Evolutionary conservation across 1,140 invertebrate species (phyloP).

Genomic region (Temnothorax curvispinosus): DNA sequence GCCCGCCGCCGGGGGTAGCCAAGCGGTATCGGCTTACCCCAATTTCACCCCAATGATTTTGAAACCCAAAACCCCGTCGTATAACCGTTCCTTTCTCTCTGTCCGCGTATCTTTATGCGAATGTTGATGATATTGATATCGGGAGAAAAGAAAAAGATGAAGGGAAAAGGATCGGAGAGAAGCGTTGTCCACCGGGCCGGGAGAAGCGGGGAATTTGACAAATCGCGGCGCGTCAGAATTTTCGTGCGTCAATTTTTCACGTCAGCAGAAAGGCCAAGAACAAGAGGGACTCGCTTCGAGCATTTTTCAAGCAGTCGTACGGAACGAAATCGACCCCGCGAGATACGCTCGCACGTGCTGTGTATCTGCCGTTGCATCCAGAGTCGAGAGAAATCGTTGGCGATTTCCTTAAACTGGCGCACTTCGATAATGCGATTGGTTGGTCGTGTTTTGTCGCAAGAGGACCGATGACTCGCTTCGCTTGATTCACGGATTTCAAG

Average conservation of each 20-base stretch:
- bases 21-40: conserved; percentile 83
- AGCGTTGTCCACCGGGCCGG: conserved; percentile 60
- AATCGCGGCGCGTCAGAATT: conserved; percentile 82
- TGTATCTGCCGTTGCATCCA: conserved; percentile 22
- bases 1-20: conserved; percentile 65
- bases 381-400: conserved; percentile 68
- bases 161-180: conserved; percentile 36
- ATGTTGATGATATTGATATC: conserved; percentile 80
- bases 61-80: conserved; percentile 81
- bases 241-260: conserved; percentile 83
- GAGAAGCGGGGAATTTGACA: conserved; percentile 77
- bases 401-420: conserved; percentile 76
- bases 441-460: conserved; percentile 55
- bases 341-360: conserved; percentile 45
- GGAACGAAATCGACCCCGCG: conserved; percentile 76
- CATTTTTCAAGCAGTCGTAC: conserved; percentile 83
- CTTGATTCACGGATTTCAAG: conserved; percentile 56
- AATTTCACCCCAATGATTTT: conserved; percentile 85
- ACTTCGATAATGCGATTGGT: conserved; percentile 74
- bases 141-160: conserved; percentile 63
- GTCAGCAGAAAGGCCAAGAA: conserved; percentile 67
- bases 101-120: conserved; percentile 57
- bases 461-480: conserved; percentile 45
- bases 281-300: conserved; percentile 68
- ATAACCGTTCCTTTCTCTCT: conserved; percentile 49